phyloP scores from a whole-genome alignment of 2,888 invertebrate genomes.

The Pediacus dermestoides region DNA sequence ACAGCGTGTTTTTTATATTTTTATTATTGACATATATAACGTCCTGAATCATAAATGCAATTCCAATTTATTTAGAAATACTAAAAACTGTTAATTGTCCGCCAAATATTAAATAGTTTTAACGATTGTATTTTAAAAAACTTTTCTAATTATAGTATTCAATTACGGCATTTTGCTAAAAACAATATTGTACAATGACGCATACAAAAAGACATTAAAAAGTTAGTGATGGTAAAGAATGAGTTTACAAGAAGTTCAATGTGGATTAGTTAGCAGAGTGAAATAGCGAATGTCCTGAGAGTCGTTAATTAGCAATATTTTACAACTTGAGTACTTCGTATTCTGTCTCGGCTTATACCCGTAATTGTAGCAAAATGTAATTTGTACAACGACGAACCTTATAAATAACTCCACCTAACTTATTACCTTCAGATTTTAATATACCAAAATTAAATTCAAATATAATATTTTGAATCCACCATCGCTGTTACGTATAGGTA shows the following conservation, averaged over 20 bases:
- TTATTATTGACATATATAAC: too few species aligned
- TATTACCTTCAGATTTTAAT: conserved; percentile 1
- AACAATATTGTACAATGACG: too few species aligned
- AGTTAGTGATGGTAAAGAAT: conserved; percentile 35
- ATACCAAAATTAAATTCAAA: neutral
- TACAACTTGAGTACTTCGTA: conserved; percentile 39
- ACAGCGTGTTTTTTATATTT: too few species aligned
- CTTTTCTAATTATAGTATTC: too few species aligned
- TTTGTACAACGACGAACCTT: conserved; percentile 38
- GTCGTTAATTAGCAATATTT: conserved; percentile 50
- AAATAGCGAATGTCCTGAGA: conserved; percentile 43
- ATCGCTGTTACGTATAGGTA: too few species aligned
- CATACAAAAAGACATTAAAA: conserved; percentile 25
- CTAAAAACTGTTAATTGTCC: too few species aligned
- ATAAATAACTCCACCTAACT: conserved; percentile 29
- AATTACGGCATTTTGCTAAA: too few species aligned
- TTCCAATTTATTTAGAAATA: too few species aligned
- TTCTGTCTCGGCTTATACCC: conserved; percentile 32
- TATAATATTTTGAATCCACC: too few species aligned
- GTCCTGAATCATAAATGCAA: too few species aligned
- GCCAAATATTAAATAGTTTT: too few species aligned
- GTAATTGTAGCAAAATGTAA: conserved; percentile 39
- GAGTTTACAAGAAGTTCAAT: conserved; percentile 36
- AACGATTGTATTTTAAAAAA: too few species aligned
- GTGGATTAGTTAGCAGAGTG: conserved; percentile 33